A percentile compares a stretch with the other conserved stretches of the same genome.
Conservation (phyloP, 2,113 vertebrate genomes). For the Microcebus tavaratra region DNA sequence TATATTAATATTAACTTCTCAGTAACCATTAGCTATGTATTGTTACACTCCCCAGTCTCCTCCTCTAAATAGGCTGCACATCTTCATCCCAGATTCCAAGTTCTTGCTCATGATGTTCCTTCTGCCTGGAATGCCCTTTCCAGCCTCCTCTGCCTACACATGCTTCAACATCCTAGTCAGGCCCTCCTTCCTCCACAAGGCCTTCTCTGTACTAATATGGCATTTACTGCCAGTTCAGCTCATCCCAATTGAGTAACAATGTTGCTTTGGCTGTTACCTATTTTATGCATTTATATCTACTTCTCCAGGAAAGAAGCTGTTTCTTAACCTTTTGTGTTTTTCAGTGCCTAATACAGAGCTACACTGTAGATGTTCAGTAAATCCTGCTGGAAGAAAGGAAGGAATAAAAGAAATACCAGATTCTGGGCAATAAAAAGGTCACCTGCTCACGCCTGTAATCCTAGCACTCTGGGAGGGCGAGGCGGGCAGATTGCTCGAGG, state of each 20-base stretch:
- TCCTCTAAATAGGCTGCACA: background rate
- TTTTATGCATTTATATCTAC: background rate
- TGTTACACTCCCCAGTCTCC: background rate
- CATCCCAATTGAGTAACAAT: background rate
- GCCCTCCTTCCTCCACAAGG: background rate
- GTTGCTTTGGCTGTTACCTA: slow-evolving; percentile 10
- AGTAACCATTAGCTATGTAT: background rate
- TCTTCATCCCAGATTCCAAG: background rate
- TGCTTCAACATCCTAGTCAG: background rate
- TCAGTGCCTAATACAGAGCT: background rate
- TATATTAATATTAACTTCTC: background rate
- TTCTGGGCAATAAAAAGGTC: background rate
- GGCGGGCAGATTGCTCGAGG: too few species aligned
- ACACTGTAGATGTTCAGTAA: background rate
- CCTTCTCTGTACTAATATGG: background rate
- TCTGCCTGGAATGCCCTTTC: background rate
- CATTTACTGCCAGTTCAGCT: background rate
- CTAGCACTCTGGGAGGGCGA: too few species aligned
- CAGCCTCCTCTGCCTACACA: background rate
- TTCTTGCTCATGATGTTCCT: background rate
- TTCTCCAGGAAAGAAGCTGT: background rate
- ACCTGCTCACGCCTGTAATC: background rate
- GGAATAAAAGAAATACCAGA: background rate
- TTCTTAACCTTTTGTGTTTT: slow-evolving; percentile 5
- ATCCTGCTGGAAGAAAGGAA: background rate